Evolutionary conservation across 2,888 invertebrate species (phyloP).

Genomic region (Pammene aurita): DNA sequence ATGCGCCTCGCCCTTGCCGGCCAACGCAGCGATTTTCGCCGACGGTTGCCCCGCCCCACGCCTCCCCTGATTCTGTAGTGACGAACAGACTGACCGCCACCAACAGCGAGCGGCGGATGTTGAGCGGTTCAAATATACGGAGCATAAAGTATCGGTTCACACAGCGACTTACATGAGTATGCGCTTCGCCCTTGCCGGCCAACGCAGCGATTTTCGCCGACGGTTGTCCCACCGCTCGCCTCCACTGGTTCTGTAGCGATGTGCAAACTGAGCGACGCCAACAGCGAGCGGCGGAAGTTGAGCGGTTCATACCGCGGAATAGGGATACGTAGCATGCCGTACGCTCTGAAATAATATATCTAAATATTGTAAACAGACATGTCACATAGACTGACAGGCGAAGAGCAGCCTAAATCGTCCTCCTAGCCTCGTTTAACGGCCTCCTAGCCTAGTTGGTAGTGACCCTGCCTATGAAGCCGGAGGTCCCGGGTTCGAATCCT

Average conservation of each 20-base stretch:
- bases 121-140: neutral
- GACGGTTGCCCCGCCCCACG: constrained; percentile 44
- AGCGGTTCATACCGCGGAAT: constrained; percentile 61
- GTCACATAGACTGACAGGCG: too few species aligned
- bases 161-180: constrained; percentile 2
- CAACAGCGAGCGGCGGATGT: constrained; percentile 46
- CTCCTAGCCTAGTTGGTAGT: too few species aligned
- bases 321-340: constrained; percentile 61
- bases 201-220: constrained; percentile 53
- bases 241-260: constrained; percentile 56
- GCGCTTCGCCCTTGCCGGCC: constrained; percentile 45
- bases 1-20: neutral
- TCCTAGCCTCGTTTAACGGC: too few species aligned
- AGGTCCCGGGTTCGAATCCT: too few species aligned
- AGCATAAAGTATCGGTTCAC: neutral
- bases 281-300: constrained; percentile 50
- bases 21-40: constrained; percentile 44
- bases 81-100: constrained; percentile 58
- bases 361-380: neutral
- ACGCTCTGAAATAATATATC: constrained; percentile 50
- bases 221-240: constrained; percentile 43
- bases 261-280: constrained; percentile 59
- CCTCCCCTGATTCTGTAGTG: constrained; percentile 56
- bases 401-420: too few species aligned
- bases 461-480: too few species aligned